A percentile compares a stretch with the other conserved stretches of the same genome.
Conservation (phyloP, 2,113 vertebrate species). For the Centropus unirufus region DNA sequence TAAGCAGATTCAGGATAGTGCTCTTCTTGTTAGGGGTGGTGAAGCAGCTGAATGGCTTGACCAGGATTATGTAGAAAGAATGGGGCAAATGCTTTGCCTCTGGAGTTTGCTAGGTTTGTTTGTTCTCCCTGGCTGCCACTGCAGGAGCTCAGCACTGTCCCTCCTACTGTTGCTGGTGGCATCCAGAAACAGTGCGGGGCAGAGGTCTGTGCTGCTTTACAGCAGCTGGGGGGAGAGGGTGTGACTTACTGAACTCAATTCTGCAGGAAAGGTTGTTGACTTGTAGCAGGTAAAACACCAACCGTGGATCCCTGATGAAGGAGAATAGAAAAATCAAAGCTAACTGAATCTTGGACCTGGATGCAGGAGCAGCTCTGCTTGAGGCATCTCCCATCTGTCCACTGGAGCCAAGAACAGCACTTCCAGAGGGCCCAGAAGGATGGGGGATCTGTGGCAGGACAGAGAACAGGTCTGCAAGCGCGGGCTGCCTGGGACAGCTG, state of each 20-base stretch:
- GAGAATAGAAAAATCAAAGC: neutral
- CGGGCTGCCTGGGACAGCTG: neutral
- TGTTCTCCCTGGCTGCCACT: neutral
- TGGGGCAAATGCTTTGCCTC: neutral
- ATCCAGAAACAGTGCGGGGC: neutral
- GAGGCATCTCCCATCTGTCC: neutral
- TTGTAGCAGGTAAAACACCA: neutral
- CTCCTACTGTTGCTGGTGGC: neutral
- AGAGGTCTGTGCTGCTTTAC: accelerated
- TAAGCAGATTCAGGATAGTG: neutral
- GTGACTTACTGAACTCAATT: neutral
- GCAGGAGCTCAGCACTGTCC: accelerated
- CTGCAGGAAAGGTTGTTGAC: neutral
- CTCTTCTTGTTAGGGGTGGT: neutral
- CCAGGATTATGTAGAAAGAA: neutral
- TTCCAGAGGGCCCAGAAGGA: neutral
- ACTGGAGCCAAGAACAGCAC: neutral
- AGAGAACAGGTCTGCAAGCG: neutral
- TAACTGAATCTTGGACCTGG: neutral
- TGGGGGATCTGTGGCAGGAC: neutral
- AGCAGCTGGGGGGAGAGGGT: neutral
- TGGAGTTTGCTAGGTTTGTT: neutral
- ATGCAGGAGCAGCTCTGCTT: neutral
- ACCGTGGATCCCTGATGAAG: neutral
- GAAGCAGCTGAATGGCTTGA: neutral